A percentile compares a stretch with the other conserved stretches of the same genome.
These are phyloP conservation scores for Mohoua ochrocephala DNA, from an alignment of 2,113 vertebrate species.

Conservation along the genomic window DNA sequence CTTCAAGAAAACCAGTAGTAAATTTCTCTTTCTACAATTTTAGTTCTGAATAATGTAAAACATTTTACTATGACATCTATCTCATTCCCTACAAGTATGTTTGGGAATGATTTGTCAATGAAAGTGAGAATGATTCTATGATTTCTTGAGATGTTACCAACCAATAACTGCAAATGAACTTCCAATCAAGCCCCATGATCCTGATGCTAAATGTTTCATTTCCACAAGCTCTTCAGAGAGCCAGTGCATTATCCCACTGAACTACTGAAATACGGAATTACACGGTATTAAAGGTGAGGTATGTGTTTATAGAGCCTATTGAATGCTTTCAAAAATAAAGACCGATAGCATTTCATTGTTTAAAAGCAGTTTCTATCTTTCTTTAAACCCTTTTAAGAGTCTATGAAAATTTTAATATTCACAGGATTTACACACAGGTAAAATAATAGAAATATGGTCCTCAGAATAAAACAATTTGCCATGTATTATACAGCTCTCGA, in stretches of 20 bases:
- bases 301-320: background rate
- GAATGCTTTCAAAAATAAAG: conserved; percentile 2
- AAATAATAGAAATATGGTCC: background rate
- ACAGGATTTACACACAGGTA: background rate
- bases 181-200: background rate
- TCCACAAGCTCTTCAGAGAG: background rate
- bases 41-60: background rate
- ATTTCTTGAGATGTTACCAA: background rate
- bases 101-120: background rate
- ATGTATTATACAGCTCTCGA: background rate
- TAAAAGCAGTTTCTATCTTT: background rate
- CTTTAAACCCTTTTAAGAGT: background rate
- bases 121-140: background rate
- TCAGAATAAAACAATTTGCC: conserved; percentile 7
- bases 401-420: background rate
- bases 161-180: background rate
- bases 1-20: background rate
- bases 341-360: background rate
- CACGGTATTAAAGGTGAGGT: background rate
- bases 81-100: background rate
- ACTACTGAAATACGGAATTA: background rate
- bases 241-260: background rate
- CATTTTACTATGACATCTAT: background rate
- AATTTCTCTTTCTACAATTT: background rate
- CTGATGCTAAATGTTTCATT: background rate